phyloP scores from a whole-genome alignment of 2,888 invertebrate genomes.

The Falcaria lacertinaria region DNA sequence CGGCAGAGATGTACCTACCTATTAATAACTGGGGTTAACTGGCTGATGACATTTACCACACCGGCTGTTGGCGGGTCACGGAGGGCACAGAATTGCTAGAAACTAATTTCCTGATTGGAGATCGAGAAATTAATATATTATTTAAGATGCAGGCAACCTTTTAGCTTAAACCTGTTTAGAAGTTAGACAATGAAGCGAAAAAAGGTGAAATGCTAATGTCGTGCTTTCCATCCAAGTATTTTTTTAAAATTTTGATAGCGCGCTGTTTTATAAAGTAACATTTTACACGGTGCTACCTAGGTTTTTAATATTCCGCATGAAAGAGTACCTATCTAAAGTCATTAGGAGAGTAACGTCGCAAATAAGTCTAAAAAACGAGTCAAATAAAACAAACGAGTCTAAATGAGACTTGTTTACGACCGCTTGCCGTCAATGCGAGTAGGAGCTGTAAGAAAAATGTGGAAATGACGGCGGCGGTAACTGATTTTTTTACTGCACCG shows the following conservation, averaged over 20 bases:
- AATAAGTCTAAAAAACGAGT: constrained; percentile 29
- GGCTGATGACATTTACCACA: background rate
- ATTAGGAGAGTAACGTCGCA: constrained; percentile 54
- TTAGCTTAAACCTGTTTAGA: too few species aligned
- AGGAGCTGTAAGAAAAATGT: constrained; percentile 53
- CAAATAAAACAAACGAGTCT: constrained; percentile 35
- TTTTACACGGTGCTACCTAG: background rate
- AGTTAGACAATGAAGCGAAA: too few species aligned
- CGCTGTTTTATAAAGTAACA: background rate
- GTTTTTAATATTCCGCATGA: constrained; percentile 28
- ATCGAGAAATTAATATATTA: background rate
- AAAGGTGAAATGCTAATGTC: too few species aligned
- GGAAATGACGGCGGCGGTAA: constrained; percentile 55
- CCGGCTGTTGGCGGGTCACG: background rate
- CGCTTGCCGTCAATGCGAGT: constrained; percentile 64
- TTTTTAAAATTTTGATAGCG: background rate
- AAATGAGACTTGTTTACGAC: constrained; percentile 68
- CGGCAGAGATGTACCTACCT: background rate
- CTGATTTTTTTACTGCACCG: too few species aligned
- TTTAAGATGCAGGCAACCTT: too few species aligned
- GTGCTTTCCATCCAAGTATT: too few species aligned
- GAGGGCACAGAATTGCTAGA: background rate
- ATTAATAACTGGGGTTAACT: constrained; percentile 1
- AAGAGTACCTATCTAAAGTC: constrained; percentile 45
- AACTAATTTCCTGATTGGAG: background rate